Evolutionary conservation across 2,113 vertebrate species (phyloP), one percentile per base, ranked within the genome.

Genomic region (Ascaphus truei): DNA sequence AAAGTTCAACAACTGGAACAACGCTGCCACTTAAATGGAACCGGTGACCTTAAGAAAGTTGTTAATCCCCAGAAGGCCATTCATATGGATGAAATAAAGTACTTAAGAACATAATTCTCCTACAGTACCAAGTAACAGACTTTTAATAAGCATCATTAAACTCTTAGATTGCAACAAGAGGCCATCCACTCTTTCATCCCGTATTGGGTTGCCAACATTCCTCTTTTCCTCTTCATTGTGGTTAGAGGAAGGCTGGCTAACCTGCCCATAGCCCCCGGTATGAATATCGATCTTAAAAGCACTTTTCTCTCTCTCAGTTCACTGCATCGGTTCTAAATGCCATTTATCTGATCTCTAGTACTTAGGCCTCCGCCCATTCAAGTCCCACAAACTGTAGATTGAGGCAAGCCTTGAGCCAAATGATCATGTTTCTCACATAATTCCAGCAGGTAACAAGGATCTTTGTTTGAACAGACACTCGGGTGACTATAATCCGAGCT

Each of bases 121-220:
- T 76, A 36, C 34, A 59, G 77, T 72, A 72, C 36, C 75, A 68
- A 75, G 52, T 78, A 85, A 80, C 73, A 50, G 63, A 72, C 78
- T 81, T 86, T 86, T 82, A 87, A 81, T 77, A 81, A 87, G 75
- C 73, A 57, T 84, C 74, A 77, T 84, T 82, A 76, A 83, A 73
- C 75, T 77, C 79, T 81, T 75, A 75, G 73, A 73, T 74, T 80
- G 76, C 71, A 75, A 69, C 53, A 68, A 71, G 73, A 83, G 31
- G 72, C 74, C 68, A 69, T 68, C 65, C 67, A 15, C 55, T 59
- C 79, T 84, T 84, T 83, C 78, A 79, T 75, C 65, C 73, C 65
- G 11, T 74, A 79, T 85, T 77, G 57, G 75, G 58, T 83, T 76
- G 76, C 76, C 75, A 62, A 61, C 77, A 72, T 57, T 76, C 68